phyloP scores from a whole-genome alignment of 2,888 invertebrate species.

The Nezara viridula region DNA sequence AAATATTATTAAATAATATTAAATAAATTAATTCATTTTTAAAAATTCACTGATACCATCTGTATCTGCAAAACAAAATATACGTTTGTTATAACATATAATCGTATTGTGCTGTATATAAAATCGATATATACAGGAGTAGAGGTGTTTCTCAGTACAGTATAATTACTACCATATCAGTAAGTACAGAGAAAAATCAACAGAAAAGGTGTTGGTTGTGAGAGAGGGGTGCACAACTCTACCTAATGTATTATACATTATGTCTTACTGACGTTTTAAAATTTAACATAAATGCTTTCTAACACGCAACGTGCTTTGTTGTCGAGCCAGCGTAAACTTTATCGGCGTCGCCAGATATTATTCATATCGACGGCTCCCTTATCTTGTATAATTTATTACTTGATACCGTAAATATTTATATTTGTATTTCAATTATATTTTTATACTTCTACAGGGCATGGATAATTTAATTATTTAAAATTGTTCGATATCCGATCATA shows the following conservation, averaged over 20 bases:
- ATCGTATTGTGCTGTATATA: not conserved
- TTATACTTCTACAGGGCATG: not conserved
- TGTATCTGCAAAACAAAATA: not conserved
- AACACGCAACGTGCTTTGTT: not conserved
- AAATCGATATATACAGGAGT: not conserved
- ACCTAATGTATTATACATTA: not conserved
- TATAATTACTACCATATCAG: not conserved
- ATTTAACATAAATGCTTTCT: not conserved
- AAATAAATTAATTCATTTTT: no score
- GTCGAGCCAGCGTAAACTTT: not conserved
- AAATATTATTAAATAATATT: no score
- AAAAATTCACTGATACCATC: not conserved
- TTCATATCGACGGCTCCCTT: not conserved
- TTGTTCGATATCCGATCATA: not conserved
- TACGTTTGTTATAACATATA: not conserved
- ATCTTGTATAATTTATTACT: not conserved
- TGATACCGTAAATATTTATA: not conserved
- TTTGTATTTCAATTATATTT: not conserved
- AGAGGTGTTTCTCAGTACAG: not conserved
- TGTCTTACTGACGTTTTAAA: not conserved
- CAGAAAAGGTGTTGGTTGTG: not conserved
- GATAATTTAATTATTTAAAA: not conserved
- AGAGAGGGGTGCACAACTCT: not conserved
- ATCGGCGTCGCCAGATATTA: not conserved
- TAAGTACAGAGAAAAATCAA: not conserved